Conservation (phyloP, 2,113 vertebrate genomes). For the Myocastor coypus region DNA sequence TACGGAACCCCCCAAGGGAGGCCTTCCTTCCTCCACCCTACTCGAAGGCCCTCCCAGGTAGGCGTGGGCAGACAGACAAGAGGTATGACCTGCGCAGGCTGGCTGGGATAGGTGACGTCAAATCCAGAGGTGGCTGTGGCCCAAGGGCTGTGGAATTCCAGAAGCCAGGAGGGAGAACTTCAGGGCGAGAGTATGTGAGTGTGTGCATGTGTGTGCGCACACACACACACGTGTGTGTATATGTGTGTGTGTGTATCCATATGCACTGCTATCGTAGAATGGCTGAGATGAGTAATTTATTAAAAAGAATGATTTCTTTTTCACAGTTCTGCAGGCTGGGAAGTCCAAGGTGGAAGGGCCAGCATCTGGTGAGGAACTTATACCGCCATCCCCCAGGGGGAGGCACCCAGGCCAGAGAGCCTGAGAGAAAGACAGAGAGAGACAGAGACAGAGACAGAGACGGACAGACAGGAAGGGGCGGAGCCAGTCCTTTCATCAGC, state of each 20-base stretch:
- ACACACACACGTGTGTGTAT: too few relatives aligned
- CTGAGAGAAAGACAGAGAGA: not conserved
- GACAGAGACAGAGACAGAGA: not conserved
- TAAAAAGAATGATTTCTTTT: not conserved
- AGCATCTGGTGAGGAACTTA: not conserved
- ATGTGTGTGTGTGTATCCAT: too few relatives aligned
- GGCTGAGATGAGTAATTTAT: not conserved
- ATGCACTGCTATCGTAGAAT: not conserved
- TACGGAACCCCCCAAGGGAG: not conserved
- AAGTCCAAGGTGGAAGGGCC: not conserved
- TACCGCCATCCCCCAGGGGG: not conserved
- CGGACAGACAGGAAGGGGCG: not conserved
- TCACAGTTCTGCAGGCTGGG: not conserved
- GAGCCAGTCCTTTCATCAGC: not conserved
- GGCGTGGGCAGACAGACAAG: not conserved
- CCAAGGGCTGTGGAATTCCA: not conserved
- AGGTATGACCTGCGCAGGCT: not conserved
- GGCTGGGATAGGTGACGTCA: accelerated
- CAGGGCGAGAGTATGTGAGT: accelerated
- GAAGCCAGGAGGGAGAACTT: not conserved
- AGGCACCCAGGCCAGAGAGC: not conserved
- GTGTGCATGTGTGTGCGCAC: too few relatives aligned
- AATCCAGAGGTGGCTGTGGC: not conserved
- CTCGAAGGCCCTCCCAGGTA: not conserved
- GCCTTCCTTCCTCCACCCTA: too few relatives aligned